Evolutionary conservation across 2,113 vertebrate genomes (phyloP).

Genomic region (Erythrolamprus reginae): DNA sequence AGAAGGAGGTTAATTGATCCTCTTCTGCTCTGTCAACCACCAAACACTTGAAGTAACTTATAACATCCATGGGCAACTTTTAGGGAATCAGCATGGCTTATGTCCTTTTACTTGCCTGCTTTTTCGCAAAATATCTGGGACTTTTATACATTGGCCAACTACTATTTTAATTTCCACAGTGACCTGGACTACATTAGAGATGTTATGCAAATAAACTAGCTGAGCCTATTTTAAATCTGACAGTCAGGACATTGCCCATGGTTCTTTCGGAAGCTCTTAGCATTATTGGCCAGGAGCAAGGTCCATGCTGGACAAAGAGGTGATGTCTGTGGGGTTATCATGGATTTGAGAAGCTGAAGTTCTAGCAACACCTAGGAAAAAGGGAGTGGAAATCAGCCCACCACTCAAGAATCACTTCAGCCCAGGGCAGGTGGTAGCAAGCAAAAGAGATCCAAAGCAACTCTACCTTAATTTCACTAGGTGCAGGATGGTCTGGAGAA

Average conservation of each 20-base stretch:
- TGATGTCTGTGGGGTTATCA: not conserved
- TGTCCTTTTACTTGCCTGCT: not conserved
- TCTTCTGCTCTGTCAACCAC: not conserved
- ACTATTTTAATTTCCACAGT: not conserved
- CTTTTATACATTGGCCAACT: not conserved
- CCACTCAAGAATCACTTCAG: not conserved
- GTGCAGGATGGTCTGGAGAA: not conserved
- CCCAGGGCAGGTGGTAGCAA: not conserved
- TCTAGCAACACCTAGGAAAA: not conserved
- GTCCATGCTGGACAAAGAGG: not conserved
- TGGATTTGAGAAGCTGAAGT: not conserved
- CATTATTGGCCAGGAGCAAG: not conserved
- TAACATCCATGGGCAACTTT: not conserved
- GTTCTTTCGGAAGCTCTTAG: not conserved
- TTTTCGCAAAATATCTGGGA: not conserved
- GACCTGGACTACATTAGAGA: not conserved
- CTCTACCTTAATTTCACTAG: not conserved
- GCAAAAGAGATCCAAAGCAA: not conserved
- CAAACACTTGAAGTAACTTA: not conserved
- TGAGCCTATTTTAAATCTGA: not conserved
- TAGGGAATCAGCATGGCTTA: not conserved
- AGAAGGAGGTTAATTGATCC: not conserved
- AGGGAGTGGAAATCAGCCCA: not conserved
- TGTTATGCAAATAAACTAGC: not conserved
- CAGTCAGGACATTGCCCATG: not conserved